A percentile compares a stretch with the other conserved stretches of the same genome.
These are phyloP conservation scores for Phanerotoma sp. DNA, from an alignment of 2,888 invertebrate species.

Conservation along the genomic window DNA sequence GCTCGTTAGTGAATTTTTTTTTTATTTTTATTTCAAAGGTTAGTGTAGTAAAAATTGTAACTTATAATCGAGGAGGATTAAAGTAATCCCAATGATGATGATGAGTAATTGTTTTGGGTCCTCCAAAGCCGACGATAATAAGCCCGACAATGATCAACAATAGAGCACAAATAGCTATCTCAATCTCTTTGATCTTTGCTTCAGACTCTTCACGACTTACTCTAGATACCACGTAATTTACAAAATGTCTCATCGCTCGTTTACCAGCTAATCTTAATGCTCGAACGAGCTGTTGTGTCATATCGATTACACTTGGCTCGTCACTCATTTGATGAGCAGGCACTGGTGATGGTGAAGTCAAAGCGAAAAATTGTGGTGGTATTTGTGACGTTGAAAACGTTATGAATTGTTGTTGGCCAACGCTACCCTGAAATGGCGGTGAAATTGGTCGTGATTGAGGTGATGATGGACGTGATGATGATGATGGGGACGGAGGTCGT, in stretches of 20 bases:
- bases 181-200: conserved; percentile 67
- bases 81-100: conserved; percentile 90
- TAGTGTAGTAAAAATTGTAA: conserved; percentile 19
- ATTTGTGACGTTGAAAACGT: conserved; percentile 47
- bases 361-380: conserved; percentile 43
- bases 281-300: conserved; percentile 69
- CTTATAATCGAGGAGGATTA: conserved; percentile 69
- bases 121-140: conserved; percentile 73
- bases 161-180: conserved; percentile 76
- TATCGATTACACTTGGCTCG: conserved; percentile 70
- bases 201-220: conserved; percentile 63
- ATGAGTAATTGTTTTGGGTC: conserved; percentile 66
- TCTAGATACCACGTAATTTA: conserved; percentile 66
- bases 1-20: too few relatives aligned
- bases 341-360: conserved; percentile 38
- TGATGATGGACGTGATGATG: conserved; percentile 43
- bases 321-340: conserved; percentile 46
- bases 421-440: conserved; percentile 2
- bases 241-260: conserved; percentile 69
- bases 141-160: conserved; percentile 77
- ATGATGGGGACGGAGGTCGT: conserved; percentile 38
- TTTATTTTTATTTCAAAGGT: too few relatives aligned
- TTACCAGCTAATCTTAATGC: conserved; percentile 69
- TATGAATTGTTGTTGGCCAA: conserved; percentile 41
- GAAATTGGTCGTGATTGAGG: conserved; percentile 36